Conservation (phyloP, 2,113 vertebrate species). For the Myrmecobius fasciatus region DNA sequence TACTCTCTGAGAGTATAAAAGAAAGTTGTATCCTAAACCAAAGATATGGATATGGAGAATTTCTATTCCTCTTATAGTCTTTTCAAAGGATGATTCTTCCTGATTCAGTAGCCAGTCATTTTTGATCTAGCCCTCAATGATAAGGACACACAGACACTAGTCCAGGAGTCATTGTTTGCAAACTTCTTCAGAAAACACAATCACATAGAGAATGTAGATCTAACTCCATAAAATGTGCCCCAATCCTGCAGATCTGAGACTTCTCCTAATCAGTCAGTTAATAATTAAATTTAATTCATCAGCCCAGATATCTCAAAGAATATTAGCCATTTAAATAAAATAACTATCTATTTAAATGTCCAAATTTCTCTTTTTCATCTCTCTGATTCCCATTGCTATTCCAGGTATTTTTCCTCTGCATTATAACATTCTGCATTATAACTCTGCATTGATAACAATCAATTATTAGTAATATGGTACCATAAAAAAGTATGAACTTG, state of each 20-base stretch:
- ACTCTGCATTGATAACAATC: too few species aligned
- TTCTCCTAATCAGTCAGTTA: neutral
- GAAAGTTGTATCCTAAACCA: neutral
- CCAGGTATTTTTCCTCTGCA: neutral
- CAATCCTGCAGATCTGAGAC: neutral
- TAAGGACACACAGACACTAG: neutral
- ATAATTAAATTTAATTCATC: neutral
- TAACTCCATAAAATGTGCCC: neutral
- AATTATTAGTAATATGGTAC: neutral
- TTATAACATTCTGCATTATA: too few species aligned
- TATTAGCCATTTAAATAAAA: neutral
- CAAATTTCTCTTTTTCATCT: neutral
- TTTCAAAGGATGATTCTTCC: neutral
- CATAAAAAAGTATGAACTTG: neutral
- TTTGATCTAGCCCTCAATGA: neutral
- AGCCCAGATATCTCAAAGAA: neutral
- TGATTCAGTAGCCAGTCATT: neutral
- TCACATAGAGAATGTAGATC: neutral
- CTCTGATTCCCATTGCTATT: neutral
- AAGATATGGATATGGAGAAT: neutral
- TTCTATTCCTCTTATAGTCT: neutral
- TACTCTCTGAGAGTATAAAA: neutral
- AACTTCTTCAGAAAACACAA: neutral
- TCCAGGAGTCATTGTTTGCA: neutral
- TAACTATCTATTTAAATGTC: too few species aligned